Percentiles rank a stretch among this genome's conserved stretches.
Evolutionary conservation across 2,888 invertebrate species (phyloP).

Genomic region (Ischnus inquisitorius): DNA sequence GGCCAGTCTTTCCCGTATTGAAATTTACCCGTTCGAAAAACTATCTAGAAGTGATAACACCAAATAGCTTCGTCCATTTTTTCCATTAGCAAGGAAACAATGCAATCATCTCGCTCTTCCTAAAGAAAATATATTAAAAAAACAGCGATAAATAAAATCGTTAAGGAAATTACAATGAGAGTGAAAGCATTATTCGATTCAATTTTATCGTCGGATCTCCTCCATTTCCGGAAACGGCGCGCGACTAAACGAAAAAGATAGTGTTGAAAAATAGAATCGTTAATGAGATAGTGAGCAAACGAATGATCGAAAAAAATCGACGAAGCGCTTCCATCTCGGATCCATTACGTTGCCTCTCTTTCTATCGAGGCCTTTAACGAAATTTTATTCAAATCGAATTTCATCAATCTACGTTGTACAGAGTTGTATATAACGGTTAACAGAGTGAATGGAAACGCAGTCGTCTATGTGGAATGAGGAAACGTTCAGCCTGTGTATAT

Average conservation of each 20-base stretch:
- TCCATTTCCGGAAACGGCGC: neutral
- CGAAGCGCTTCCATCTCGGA: conserved; percentile 9
- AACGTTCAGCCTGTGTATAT: neutral
- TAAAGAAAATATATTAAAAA: neutral
- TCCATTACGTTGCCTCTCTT: neutral
- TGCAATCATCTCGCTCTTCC: neutral
- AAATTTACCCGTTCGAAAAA: too few relatives aligned
- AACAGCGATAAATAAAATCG: conserved; percentile 38
- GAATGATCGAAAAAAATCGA: conserved; percentile 16
- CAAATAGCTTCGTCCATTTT: neutral
- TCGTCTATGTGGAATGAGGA: conserved; percentile 10
- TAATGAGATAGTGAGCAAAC: conserved; percentile 25
- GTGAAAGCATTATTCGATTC: conserved; percentile 30
- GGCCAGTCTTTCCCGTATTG: too few relatives aligned
- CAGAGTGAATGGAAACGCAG: conserved; percentile 5
- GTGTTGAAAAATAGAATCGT: conserved; percentile 27
- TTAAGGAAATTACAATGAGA: conserved; percentile 14
- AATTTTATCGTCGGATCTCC: conserved; percentile 32
- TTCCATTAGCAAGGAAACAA: neutral
- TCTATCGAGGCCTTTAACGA: conserved; percentile 8
- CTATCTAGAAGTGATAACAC: neutral
- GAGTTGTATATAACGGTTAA: conserved; percentile 9
- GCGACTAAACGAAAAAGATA: neutral
- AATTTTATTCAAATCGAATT: conserved; percentile 31
- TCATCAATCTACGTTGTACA: neutral